Conservation (phyloP, 2,797 vertebrate species). For the Ficedula albicollis region DNA sequence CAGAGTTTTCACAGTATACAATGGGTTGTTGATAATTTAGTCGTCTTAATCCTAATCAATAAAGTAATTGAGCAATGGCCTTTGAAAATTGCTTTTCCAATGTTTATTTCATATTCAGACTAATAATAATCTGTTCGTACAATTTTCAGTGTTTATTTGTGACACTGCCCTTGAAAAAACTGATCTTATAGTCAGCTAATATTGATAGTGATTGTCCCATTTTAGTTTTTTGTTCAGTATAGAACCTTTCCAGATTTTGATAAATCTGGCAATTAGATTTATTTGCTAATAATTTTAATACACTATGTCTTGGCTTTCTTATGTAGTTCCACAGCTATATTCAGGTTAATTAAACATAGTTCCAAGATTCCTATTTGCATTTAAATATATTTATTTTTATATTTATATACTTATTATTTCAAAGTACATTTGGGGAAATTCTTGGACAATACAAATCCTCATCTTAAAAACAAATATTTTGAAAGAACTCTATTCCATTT, state of each 20-base stretch:
- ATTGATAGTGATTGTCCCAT: constrained; percentile 29
- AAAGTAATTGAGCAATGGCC: neutral
- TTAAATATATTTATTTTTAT: neutral
- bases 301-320: neutral
- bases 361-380: neutral
- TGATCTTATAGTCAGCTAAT: neutral
- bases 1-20: neutral
- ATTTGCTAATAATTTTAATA: constrained; percentile 44
- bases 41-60: neutral
- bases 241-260: constrained; percentile 40
- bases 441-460: neutral
- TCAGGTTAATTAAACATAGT: neutral
- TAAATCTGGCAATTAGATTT: constrained; percentile 40
- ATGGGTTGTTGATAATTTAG: neutral
- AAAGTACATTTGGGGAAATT: neutral
- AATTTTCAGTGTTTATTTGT: constrained; percentile 32
- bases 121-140: neutral
- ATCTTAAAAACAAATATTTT: neutral
- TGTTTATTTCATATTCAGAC: neutral
- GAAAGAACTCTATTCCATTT: neutral
- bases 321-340: neutral
- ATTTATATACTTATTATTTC: neutral
- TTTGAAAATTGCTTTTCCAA: constrained; percentile 13
- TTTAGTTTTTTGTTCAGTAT: constrained; percentile 11
- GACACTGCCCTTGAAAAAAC: constrained; percentile 32